Percentiles rank a stretch among this genome's conserved stretches.
Evolutionary conservation across 2,888 invertebrate species (phyloP).

Genomic region (Tenthredo livida): DNA sequence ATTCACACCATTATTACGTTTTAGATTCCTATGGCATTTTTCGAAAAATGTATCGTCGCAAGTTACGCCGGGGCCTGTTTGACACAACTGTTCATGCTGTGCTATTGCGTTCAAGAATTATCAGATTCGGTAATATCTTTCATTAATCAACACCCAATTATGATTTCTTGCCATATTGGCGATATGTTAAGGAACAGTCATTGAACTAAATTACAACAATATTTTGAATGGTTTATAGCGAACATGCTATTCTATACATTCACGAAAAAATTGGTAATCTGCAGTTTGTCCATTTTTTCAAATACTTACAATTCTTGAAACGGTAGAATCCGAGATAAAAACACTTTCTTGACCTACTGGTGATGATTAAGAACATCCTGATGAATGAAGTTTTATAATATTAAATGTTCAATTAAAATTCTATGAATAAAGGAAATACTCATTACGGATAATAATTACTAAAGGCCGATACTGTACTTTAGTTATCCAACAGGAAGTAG

Average conservation of each 20-base stretch:
- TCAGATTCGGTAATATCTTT: slow-evolving; percentile 63
- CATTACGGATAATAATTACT: slow-evolving; percentile 47
- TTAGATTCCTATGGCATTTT: slow-evolving; percentile 8
- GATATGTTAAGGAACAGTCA: neutral
- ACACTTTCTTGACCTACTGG: neutral
- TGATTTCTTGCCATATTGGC: neutral
- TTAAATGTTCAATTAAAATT: slow-evolving; percentile 6
- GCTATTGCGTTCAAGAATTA: slow-evolving; percentile 64
- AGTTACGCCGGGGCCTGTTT: slow-evolving; percentile 58
- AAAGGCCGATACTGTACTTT: slow-evolving; percentile 23
- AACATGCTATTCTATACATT: neutral
- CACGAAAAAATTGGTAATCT: too few relatives aligned
- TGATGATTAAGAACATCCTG: neutral
- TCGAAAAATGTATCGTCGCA: slow-evolving; percentile 53
- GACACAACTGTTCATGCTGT: slow-evolving; percentile 64
- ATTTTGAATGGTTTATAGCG: neutral
- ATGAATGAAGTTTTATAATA: neutral
- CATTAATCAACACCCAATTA: neutral
- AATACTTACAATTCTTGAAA: neutral
- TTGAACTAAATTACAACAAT: neutral
- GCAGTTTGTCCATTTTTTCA: neutral
- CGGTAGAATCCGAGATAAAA: neutral
- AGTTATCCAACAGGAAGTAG: slow-evolving; percentile 37
- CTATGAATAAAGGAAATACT: slow-evolving; percentile 37
- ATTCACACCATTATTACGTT: neutral